Conservation (phyloP, 92 coral and sea anemone genomes). For the Porites cylindrica region DNA sequence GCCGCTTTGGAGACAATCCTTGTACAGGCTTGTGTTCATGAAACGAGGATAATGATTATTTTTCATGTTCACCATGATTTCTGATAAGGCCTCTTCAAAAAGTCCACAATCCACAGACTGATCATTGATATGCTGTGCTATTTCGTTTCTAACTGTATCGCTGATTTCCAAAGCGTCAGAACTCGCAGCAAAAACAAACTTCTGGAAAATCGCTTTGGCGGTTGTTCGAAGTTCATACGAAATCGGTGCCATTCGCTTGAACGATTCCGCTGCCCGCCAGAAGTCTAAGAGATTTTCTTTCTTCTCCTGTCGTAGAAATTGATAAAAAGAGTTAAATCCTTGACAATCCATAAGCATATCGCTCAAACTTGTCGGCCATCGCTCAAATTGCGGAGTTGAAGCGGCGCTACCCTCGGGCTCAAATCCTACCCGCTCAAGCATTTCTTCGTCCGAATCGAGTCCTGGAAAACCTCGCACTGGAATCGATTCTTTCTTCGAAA, state of each 20-base stretch:
- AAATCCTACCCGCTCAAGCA: constrained; percentile 93
- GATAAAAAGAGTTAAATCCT: constrained; percentile 78
- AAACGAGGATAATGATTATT: constrained; percentile 81
- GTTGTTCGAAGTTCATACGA: constrained; percentile 81
- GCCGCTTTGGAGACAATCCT: constrained; percentile 75
- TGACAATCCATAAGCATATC: constrained; percentile 83
- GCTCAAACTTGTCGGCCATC: constrained; percentile 75
- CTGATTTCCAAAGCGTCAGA: constrained; percentile 76
- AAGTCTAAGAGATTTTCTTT: constrained; percentile 89
- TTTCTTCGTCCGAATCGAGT: constrained; percentile 81
- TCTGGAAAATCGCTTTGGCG: constrained; percentile 90
- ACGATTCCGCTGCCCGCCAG: constrained; percentile 88
- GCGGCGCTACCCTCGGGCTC: constrained; percentile 99
- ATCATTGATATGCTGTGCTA: constrained; percentile 87
- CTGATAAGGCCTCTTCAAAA: constrained; percentile 88
- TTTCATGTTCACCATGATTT: constrained; percentile 82
- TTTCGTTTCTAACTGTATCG: constrained; percentile 73
- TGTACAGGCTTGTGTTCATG: constrained; percentile 77
- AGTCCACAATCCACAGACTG: constrained; percentile 77
- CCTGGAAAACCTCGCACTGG: constrained; percentile 61
- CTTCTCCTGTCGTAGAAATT: constrained; percentile 81
- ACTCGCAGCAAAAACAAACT: constrained; percentile 75
- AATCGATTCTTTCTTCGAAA: constrained; percentile 69
- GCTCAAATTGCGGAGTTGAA: constrained; percentile 88
- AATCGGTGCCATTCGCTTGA: constrained; percentile 88